Percentiles rank a stretch among this genome's conserved stretches.
phyloP scores from a whole-genome alignment of 1,140 invertebrate species.

The Thaumetopoea pityocampa region DNA sequence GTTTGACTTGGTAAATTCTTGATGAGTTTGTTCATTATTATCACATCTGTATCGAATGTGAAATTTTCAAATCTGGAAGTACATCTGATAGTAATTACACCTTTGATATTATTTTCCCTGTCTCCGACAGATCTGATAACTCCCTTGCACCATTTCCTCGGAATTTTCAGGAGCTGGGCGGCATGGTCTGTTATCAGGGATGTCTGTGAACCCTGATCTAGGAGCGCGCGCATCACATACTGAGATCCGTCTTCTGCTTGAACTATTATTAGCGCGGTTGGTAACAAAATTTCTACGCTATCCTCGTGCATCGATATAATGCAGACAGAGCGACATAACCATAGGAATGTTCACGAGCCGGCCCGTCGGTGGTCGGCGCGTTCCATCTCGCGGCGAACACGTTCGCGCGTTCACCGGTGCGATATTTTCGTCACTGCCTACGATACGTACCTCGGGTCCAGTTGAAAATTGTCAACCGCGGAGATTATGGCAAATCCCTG shows the following conservation, averaged over 20 bases:
- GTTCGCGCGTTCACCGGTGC: no score
- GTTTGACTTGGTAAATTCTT: background rate
- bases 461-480: no score
- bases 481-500: no score
- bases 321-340: no score
- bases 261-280: background rate
- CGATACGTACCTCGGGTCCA: no score
- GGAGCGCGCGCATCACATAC: background rate
- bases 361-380: no score
- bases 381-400: no score
- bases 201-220: conserved; percentile 1
- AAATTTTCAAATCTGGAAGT: no score
- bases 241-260: background rate
- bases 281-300: background rate
- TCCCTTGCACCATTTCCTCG: background rate
- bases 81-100: background rate
- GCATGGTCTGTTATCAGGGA: no score
- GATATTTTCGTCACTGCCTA: no score
- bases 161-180: background rate
- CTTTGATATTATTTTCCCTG: no score
- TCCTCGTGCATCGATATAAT: background rate
- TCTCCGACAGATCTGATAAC: background rate
- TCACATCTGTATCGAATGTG: conserved; percentile 1
- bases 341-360: no score
- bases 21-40: background rate